A percentile compares a stretch with the other conserved stretches of the same genome.
These are phyloP conservation scores for Atrina japonica DNA, from an alignment of 2,888 invertebrate species.

Conservation along the genomic window DNA sequence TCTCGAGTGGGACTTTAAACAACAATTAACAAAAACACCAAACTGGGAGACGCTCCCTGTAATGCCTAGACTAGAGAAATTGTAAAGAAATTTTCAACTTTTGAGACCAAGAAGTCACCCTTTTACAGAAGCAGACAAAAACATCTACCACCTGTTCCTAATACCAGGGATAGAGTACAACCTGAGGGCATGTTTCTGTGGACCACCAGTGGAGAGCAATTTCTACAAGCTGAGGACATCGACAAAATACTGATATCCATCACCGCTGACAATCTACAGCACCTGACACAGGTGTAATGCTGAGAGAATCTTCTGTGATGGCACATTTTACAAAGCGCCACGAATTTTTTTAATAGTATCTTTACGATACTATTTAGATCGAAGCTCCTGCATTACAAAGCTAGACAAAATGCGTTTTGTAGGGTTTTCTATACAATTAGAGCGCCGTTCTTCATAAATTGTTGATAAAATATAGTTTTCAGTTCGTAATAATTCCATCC, in stretches of 20 bases:
- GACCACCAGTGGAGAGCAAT: conserved; percentile 18
- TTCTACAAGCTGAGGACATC: conserved; percentile 19
- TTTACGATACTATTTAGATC: conserved; percentile 23
- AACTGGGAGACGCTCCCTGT: conserved; percentile 11
- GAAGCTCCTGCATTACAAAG: no score
- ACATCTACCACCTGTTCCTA: conserved; percentile 6
- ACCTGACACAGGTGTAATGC: conserved; percentile 4
- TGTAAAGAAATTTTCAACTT: not conserved
- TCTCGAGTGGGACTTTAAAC: no score
- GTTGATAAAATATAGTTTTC: no score
- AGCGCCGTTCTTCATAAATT: no score
- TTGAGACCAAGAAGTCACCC: not conserved
- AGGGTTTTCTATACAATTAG: no score
- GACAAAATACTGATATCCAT: conserved; percentile 24
- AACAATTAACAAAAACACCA: no score
- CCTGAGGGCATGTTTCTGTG: conserved; percentile 5
- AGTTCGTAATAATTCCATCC: no score
- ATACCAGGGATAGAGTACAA: conserved; percentile 9
- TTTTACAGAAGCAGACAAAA: conserved; percentile 2
- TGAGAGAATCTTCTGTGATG: conserved; percentile 25
- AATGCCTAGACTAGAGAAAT: conserved; percentile 14
- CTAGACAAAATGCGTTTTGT: no score
- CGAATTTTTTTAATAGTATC: conserved; percentile 22
- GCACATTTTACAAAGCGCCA: conserved; percentile 14
- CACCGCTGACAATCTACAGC: conserved; percentile 3